phyloP scores from a whole-genome alignment of 2,797 vertebrate species.

The Propithecus perrieri region DNA sequence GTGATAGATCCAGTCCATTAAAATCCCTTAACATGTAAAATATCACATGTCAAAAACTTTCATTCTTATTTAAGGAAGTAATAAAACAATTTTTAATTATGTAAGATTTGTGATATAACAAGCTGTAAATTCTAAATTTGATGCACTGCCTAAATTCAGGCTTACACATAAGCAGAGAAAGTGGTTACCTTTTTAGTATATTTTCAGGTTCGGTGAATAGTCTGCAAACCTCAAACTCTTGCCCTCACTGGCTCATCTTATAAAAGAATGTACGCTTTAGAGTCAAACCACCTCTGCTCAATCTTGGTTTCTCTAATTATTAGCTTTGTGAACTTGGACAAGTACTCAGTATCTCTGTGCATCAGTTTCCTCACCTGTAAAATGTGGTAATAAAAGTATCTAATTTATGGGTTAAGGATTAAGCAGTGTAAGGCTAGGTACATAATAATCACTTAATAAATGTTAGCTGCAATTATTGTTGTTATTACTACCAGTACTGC shows the following conservation, averaged over 20 bases:
- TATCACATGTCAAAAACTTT: background rate
- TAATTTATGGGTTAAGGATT: background rate
- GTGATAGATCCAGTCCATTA: background rate
- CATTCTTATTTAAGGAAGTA: background rate
- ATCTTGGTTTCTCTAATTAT: background rate
- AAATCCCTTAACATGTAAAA: constrained; percentile 20
- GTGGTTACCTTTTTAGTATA: background rate
- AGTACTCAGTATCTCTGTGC: background rate
- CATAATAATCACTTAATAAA: background rate
- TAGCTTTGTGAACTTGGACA: background rate
- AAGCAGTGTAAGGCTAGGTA: background rate
- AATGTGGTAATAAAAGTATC: background rate
- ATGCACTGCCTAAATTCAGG: background rate
- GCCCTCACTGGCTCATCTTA: background rate
- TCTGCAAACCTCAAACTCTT: background rate
- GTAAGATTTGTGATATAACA: background rate
- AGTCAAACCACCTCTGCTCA: background rate
- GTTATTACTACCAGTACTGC: background rate
- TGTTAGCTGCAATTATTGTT: background rate
- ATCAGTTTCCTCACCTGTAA: background rate
- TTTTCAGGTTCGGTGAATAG: background rate
- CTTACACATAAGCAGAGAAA: background rate
- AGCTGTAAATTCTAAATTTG: background rate
- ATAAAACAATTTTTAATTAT: background rate
- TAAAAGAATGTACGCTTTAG: background rate